A percentile compares a stretch with the other conserved stretches of the same genome.
These are phyloP conservation scores for Isurus oxyrinchus DNA, from an alignment of 2,113 vertebrate genomes.

Conservation along the genomic window DNA sequence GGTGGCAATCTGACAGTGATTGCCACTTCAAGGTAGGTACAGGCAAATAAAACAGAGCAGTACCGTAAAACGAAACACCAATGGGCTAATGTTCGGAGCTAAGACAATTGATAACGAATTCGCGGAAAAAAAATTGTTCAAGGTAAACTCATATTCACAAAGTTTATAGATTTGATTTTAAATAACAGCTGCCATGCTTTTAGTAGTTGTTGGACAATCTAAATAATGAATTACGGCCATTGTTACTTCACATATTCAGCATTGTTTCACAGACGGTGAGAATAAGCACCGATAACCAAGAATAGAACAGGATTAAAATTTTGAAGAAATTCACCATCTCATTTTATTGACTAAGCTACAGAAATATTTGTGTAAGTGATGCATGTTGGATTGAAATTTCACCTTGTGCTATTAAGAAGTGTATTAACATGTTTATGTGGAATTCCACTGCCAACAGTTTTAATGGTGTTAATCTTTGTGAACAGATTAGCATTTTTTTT, in stretches of 20 bases:
- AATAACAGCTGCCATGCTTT: background rate
- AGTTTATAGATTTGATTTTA: background rate
- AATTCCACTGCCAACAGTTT: background rate
- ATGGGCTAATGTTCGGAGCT: background rate
- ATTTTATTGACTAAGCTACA: background rate
- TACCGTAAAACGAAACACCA: background rate
- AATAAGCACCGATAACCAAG: background rate
- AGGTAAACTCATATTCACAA: background rate
- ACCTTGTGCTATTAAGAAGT: background rate
- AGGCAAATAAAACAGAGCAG: background rate
- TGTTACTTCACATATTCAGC: background rate
- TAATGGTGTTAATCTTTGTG: background rate
- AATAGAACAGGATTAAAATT: background rate
- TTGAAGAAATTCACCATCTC: background rate
- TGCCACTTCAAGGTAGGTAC: too few relatives aligned
- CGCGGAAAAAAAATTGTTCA: background rate
- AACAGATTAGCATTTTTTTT: background rate
- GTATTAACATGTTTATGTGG: background rate
- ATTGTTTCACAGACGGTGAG: background rate
- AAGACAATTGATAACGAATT: background rate
- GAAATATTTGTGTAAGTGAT: background rate
- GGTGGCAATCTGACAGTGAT: too few relatives aligned
- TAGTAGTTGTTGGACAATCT: background rate
- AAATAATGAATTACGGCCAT: background rate
- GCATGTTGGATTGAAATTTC: background rate